Evolutionary conservation across 2,113 vertebrate species (phyloP), one percentile per base, ranked within the genome.

Genomic region (Polypterus bichir): DNA sequence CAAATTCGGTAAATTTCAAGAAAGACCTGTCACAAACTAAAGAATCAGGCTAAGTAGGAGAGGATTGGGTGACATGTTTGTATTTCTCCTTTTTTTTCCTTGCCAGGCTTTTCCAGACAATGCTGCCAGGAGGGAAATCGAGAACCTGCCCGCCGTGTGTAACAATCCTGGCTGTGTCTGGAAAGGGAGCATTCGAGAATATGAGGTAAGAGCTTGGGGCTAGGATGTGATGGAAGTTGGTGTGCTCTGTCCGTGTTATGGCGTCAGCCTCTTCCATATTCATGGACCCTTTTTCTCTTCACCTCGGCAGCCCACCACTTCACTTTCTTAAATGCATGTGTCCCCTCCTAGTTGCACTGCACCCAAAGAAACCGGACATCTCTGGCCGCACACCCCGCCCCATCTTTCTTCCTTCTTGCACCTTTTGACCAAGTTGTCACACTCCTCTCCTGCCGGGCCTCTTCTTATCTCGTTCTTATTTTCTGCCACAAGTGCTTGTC

Each of bases 111-210:
- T 97, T 67, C 90, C 92, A 5, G 93, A 97, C 77, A 97, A 97
- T 0, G 93, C 93, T 0, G 93, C 93, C 0, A 89, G 93, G 0
- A 78, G 93, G 60, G 93, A 97, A 69, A 90, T 97, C 61, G 92
- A 94, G 46, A 90, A 90, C 51, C 78, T 97, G 44, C 92, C 92
- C 0, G 92, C 92, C 1, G 64, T 83, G 61, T 97, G 93, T 71
- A 72, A 86, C 53, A 90, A 85, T 8, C 74, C 81, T 0, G 88
- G 83, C 57, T 97, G 93, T 66, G 66, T 55, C 3, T 97, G 93
- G 93, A 92, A 83, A 58, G 93, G 93, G 7, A 90, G 87, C 1
- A 83, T 97, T 44, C 95, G 91, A 61, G 92, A 97, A 1, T 97
- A 95, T 0, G 92, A 96, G 92, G 93, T 95, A 72, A 66, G 45